A percentile compares a stretch with the other conserved stretches of the same genome.
These are phyloP conservation scores for Pheosia gnoma DNA, from an alignment of 2,888 invertebrate species.

Conservation along the genomic window DNA sequence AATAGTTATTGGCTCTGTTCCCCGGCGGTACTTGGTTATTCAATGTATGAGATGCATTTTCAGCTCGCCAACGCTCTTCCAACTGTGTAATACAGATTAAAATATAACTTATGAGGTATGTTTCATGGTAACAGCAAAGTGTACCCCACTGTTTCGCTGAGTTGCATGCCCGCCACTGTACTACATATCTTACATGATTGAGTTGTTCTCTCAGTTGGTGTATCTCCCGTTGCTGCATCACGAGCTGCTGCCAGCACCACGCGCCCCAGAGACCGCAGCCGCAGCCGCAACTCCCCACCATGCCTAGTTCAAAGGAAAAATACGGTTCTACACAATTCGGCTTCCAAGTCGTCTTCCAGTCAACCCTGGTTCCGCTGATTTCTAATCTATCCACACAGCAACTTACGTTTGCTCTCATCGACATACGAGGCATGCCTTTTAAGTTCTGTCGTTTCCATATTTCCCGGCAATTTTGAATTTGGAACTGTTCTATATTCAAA, in stretches of 20 bases:
- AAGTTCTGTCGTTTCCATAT: too few relatives aligned
- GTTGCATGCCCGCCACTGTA: too few relatives aligned
- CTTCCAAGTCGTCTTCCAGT: too few relatives aligned
- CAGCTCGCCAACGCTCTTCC: conserved; percentile 80
- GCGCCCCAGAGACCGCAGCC: conserved; percentile 75
- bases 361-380: too few relatives aligned
- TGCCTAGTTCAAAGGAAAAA: conserved; percentile 43
- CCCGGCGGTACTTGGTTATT: conserved; percentile 97
- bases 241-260: conserved; percentile 79
- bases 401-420: too few relatives aligned
- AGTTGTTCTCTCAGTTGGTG: conserved; percentile 84
- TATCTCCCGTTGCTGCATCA: conserved; percentile 87
- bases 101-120: too few relatives aligned
- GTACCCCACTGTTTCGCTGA: too few relatives aligned
- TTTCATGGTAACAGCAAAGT: too few relatives aligned
- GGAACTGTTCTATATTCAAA: too few relatives aligned
- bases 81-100: conserved; percentile 49
- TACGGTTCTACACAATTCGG: neutral
- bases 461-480: too few relatives aligned
- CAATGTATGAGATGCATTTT: conserved; percentile 84
- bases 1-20: conserved; percentile 95
- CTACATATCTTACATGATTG: conserved; percentile 55
- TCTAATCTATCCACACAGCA: too few relatives aligned
- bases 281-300: conserved; percentile 73
- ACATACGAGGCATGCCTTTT: too few relatives aligned